Percentiles rank a stretch among this genome's conserved stretches.
Conservation (phyloP, 1,140 invertebrate genomes). For the Galleria mellonella region DNA sequence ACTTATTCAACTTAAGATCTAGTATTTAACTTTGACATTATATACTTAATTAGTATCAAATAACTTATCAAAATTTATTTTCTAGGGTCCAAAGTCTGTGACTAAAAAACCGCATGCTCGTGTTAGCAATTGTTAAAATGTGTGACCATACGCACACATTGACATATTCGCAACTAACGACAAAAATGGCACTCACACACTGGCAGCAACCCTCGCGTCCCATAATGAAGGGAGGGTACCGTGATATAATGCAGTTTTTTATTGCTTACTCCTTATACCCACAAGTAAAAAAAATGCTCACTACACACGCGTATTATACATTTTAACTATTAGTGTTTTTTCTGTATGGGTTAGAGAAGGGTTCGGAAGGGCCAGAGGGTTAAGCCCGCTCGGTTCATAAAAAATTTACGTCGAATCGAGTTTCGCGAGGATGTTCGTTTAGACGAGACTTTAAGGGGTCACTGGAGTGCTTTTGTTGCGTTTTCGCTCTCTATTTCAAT, state of each 20-base stretch:
- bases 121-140: slow-evolving; percentile 5
- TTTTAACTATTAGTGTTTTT: slow-evolving; percentile 69
- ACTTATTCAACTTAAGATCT: too few species aligned
- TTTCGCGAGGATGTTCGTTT: slow-evolving; percentile 35
- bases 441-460: slow-evolving; percentile 27
- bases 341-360: slow-evolving; percentile 52
- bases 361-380: slow-evolving; percentile 54
- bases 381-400: slow-evolving; percentile 49
- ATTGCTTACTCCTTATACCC: slow-evolving; percentile 67
- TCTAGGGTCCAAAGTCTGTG: too few species aligned
- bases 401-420: slow-evolving; percentile 59
- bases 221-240: slow-evolving; percentile 61
- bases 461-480: slow-evolving; percentile 20
- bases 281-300: slow-evolving; percentile 64
- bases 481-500: background rate
- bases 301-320: slow-evolving; percentile 54
- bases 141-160: slow-evolving; percentile 9
- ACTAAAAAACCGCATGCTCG: slow-evolving; percentile 4
- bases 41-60: too few species aligned
- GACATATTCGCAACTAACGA: slow-evolving; percentile 11
- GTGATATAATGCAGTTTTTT: slow-evolving; percentile 74
- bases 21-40: too few species aligned
- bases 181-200: slow-evolving; percentile 38
- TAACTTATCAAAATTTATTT: too few species aligned
- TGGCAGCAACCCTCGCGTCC: slow-evolving; percentile 40